Evolutionary conservation across 1,140 invertebrate species (phyloP).

Genomic region (Diachasmimorpha longicaudata): DNA sequence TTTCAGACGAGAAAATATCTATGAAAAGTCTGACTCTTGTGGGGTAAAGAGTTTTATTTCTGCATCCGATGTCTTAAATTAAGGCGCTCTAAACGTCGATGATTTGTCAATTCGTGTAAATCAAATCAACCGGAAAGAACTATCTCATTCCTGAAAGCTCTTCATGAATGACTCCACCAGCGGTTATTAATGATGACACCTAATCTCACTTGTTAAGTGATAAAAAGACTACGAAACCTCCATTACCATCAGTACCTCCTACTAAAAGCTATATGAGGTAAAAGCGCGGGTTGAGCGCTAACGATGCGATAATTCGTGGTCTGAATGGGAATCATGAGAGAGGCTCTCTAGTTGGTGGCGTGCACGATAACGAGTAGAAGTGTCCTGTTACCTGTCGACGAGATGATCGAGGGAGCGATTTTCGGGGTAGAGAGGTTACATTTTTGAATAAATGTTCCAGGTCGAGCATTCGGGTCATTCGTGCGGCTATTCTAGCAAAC

Average conservation of each 20-base stretch:
- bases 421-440: background rate
- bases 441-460: background rate
- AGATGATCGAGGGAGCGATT: background rate
- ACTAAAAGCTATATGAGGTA: background rate
- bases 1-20: too few species aligned
- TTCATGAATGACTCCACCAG: too few species aligned
- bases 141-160: too few species aligned
- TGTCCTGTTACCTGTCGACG: constrained; percentile 4
- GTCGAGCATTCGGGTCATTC: background rate
- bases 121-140: too few species aligned
- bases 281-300: background rate
- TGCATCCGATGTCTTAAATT: too few species aligned
- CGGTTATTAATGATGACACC: background rate
- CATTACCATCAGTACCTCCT: background rate
- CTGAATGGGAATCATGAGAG: background rate
- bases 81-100: too few species aligned
- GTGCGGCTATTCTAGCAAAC: background rate
- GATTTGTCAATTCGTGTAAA: too few species aligned
- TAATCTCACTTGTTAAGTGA: background rate
- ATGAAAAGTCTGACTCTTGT: too few species aligned
- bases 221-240: background rate
- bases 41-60: too few species aligned
- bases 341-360: background rate
- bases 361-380: background rate
- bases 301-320: constrained; percentile 8